Base-by-base conservation (phyloP, 2,888 invertebrate species). In the Epinotia bilunana region DNA sequence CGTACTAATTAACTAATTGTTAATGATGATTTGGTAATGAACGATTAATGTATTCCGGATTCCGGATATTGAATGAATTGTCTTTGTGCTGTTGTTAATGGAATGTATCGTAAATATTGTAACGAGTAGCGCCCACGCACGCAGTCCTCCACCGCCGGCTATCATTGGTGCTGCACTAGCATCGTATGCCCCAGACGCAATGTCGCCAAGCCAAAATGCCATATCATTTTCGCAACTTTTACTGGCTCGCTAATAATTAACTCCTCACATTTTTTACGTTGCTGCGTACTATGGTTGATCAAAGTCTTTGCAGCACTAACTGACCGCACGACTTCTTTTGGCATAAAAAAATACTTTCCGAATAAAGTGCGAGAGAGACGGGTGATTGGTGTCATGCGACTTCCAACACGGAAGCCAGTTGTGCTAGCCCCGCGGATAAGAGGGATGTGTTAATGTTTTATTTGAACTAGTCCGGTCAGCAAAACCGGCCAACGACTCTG, bases 141-240 rank as follows among this genome's bases (percentile, higher is more conserved):
- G n/a, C 7, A 53, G 53, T 13, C n/a, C 2, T 79, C 78, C 84
- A 79, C 74, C 77, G 79, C 77, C 76, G 73, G 83, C 86, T 88
- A 88, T 87, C 88, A 88, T 88, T 86, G 89, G 87, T 91, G 87
- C 88, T 88, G 81, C 86, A 82, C 83, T 85, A 87, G 83, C 43
- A 90, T 90, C 81, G 85, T 84, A 81, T 85, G 84, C 79, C 86
- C 86, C 87, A 93, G 93, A 93, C 92, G 84, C 84, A 82, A 84
- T 85, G 93, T 90, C 92, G 92, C 92, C 93, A 79, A 80, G 80
- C 83, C 92, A 83, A 87, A 88, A 88, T 86, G 87, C 88, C 86
- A 84, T 86, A 86, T 84, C 83, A 79, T 82, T 84, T 86, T 90
- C 91, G 88, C 91, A 90, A 88, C 84, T 82, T 28, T 55, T 60